Conservation (phyloP, 2,797 vertebrate species). For the Sciaenops ocellatus region DNA sequence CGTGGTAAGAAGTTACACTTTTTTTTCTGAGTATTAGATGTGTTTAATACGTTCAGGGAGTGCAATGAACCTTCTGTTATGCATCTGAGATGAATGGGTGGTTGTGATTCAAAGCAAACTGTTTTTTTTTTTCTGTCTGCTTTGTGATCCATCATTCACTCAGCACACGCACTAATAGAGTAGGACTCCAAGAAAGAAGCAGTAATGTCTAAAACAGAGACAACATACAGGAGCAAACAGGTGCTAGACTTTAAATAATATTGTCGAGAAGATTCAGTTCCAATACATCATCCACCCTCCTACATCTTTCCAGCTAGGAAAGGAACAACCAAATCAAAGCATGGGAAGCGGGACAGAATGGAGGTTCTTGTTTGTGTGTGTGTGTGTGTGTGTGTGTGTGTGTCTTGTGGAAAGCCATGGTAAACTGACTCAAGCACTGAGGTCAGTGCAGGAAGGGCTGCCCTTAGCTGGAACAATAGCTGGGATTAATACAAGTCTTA, state of each 20-base stretch:
- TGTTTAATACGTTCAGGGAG: neutral
- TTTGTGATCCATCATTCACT: conserved; percentile 21
- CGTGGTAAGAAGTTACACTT: conserved; percentile 50
- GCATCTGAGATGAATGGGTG: neutral
- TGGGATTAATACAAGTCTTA: conserved; percentile 78
- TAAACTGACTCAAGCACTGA: conserved; percentile 51
- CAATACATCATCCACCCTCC: neutral
- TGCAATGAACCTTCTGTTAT: conserved; percentile 3
- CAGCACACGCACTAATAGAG: conserved; percentile 17
- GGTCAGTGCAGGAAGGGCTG: conserved; percentile 80
- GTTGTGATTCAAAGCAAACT: neutral
- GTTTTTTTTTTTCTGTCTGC: conserved; percentile 13
- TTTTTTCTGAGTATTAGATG: neutral
- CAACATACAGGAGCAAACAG: conserved; percentile 32
- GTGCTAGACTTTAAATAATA: conserved; percentile 37
- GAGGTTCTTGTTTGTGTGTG: conserved; percentile 24
- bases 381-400: neutral
- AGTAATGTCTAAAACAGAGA: conserved; percentile 31
- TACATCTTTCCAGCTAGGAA: conserved; percentile 14
- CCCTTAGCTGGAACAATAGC: conserved; percentile 78
- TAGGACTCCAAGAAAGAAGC: neutral
- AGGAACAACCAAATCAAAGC: conserved; percentile 20
- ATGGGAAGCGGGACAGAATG: conserved; percentile 24
- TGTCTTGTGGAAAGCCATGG: conserved; percentile 52
- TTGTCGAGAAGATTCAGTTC: conserved; percentile 5